A percentile compares a stretch with the other conserved stretches of the same genome.
Evolutionary conservation across 2,888 invertebrate species (phyloP).

Genomic region (Cheilosia soror): DNA sequence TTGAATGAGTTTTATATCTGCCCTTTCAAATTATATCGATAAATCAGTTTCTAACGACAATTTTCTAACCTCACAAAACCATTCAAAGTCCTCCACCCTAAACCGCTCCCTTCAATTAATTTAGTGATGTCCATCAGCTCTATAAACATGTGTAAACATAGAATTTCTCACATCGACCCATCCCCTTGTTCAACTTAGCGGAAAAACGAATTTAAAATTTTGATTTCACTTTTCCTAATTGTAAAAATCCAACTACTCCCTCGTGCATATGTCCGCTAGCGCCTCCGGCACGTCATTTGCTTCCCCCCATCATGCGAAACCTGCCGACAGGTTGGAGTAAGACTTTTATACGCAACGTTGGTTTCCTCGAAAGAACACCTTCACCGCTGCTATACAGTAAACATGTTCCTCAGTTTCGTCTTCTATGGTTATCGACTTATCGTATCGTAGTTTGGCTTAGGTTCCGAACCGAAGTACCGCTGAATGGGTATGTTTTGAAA

Average conservation of each 20-base stretch:
- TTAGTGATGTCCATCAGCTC: background rate
- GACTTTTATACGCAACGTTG: conserved; percentile 62
- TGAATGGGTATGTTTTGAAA: conserved; percentile 45
- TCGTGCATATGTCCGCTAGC: conserved; percentile 53
- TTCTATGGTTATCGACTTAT: conserved; percentile 36
- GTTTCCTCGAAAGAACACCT: conserved; percentile 25
- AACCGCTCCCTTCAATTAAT: conserved; percentile 1
- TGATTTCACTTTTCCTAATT: conserved; percentile 66
- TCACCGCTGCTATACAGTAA: conserved; percentile 2
- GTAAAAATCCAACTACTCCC: conserved; percentile 53
- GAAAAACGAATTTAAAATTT: conserved; percentile 62
- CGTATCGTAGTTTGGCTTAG: background rate
- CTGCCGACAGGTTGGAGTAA: conserved; percentile 30
- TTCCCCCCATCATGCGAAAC: conserved; percentile 50
- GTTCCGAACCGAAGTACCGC: conserved; percentile 65
- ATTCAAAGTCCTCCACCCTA: background rate
- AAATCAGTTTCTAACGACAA: background rate
- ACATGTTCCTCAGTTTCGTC: conserved; percentile 30
- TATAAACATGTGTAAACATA: conserved; percentile 65
- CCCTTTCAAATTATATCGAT: background rate
- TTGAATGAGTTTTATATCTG: too few relatives aligned
- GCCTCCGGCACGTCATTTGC: conserved; percentile 54
- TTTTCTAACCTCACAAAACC: background rate
- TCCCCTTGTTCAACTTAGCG: conserved; percentile 63
- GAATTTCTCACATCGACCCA: conserved; percentile 63